Percentiles rank a stretch among this genome's conserved stretches.
These are phyloP conservation scores for Botrylloides violaceus DNA, from an alignment of 23 tunicate genomes.

Conservation along the genomic window DNA sequence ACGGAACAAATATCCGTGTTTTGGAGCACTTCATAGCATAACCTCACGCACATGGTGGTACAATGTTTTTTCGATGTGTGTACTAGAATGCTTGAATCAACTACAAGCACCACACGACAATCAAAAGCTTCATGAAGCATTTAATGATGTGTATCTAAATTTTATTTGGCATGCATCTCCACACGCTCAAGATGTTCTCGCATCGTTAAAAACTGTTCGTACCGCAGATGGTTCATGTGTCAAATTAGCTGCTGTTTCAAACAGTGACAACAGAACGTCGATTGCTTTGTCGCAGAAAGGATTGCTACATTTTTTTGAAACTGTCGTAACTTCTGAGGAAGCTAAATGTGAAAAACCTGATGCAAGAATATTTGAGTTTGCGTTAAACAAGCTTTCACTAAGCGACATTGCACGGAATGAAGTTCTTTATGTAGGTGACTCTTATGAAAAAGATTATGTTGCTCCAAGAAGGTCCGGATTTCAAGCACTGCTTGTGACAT, in stretches of 20 bases:
- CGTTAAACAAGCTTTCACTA: constrained; percentile 16
- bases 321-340: constrained; percentile 29
- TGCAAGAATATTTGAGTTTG: constrained; percentile 28
- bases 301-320: constrained; percentile 20
- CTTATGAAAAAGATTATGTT: constrained; percentile 11
- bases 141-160: constrained; percentile 22
- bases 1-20: constrained; percentile 22
- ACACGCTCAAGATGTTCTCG: constrained; percentile 7
- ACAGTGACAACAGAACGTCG: constrained; percentile 32
- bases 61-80: constrained; percentile 23
- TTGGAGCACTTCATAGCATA: constrained; percentile 17
- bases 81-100: neutral
- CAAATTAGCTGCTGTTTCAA: constrained; percentile 18
- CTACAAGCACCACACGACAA: neutral
- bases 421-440: constrained; percentile 16
- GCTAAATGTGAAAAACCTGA: constrained; percentile 45
- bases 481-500: constrained; percentile 10
- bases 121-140: constrained; percentile 18
- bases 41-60: constrained; percentile 30
- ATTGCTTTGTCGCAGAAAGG: constrained; percentile 3
- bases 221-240: neutral
- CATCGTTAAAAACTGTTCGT: neutral
- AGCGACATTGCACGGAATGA: neutral
- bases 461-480: constrained; percentile 14
- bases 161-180: constrained; percentile 22